Percentiles rank a stretch among this genome's conserved stretches.
These are phyloP conservation scores for Philereme vetulata DNA, from an alignment of 2,888 invertebrate genomes.

Conservation along the genomic window DNA sequence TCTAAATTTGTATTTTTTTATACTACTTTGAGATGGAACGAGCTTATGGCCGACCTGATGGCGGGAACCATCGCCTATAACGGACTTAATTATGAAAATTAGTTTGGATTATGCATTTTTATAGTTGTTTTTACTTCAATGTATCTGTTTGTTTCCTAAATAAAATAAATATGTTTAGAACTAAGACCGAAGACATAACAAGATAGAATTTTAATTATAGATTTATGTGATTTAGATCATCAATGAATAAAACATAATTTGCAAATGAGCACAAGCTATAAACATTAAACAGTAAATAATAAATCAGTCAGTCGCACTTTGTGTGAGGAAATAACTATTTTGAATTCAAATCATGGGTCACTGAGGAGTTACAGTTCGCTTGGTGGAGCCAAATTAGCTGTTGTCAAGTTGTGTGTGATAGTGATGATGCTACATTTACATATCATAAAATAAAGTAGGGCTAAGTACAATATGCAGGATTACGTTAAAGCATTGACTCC, in stretches of 20 bases:
- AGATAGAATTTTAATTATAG: not conserved
- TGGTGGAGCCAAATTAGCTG: constrained; percentile 43
- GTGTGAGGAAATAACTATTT: constrained; percentile 30
- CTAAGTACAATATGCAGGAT: constrained; percentile 4
- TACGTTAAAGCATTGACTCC: no score
- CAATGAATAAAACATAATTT: constrained; percentile 38
- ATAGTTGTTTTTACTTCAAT: no score
- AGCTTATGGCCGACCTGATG: no score
- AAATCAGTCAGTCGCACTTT: constrained; percentile 41
- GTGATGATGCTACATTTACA: not conserved
- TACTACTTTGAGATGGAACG: no score
- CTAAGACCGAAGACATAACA: no score
- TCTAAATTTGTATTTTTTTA: no score
- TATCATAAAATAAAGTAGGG: constrained; percentile 8
- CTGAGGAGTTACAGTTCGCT: constrained; percentile 47
- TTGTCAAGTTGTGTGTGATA: not conserved
- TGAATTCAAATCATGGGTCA: constrained; percentile 55
- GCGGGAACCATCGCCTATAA: no score
- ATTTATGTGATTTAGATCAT: constrained; percentile 22
- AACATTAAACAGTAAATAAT: constrained; percentile 38
- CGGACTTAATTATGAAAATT: no score
- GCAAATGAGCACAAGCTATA: constrained; percentile 33
- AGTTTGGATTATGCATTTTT: no score
- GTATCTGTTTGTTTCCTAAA: no score
- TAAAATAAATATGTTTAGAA: no score